phyloP scores from a whole-genome alignment of 2,113 vertebrate genomes.

The Notothenia rossii region DNA sequence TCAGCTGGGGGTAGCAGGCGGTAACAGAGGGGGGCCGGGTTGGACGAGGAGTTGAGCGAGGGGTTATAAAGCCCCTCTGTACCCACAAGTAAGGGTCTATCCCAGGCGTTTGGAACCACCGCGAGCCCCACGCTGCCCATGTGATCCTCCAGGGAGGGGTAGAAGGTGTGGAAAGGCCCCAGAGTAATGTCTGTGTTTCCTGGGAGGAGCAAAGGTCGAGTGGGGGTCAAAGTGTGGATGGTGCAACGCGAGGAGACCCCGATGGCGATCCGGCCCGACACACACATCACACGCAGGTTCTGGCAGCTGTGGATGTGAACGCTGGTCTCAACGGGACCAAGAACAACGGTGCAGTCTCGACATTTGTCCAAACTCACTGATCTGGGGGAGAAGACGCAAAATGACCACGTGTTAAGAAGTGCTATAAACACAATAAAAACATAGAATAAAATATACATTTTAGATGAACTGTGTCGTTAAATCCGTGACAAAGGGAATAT shows the following conservation, averaged over 20 bases:
- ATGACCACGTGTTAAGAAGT: neutral
- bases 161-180: slow-evolving; percentile 94
- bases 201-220: slow-evolving; percentile 89
- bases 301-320: slow-evolving; percentile 93
- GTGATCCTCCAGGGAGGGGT: slow-evolving; percentile 95
- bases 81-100: slow-evolving; percentile 89
- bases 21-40: slow-evolving; percentile 77
- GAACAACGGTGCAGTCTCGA: slow-evolving; percentile 89
- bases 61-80: slow-evolving; percentile 76
- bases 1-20: slow-evolving; percentile 86
- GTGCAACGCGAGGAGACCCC: slow-evolving; percentile 86
- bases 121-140: slow-evolving; percentile 95
- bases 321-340: slow-evolving; percentile 90
- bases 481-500: no score
- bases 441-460: neutral
- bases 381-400: slow-evolving; percentile 69
- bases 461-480: neutral
- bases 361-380: slow-evolving; percentile 96
- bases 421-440: no score
- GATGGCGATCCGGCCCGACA: slow-evolving; percentile 87
- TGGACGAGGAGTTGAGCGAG: neutral
- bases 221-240: slow-evolving; percentile 89
- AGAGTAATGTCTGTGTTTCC: slow-evolving; percentile 90
- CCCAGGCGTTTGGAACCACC: slow-evolving; percentile 93
- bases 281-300: slow-evolving; percentile 87